Conservation (phyloP, 1,140 invertebrate genomes). For the Tyrophagus putrescentiae region DNA sequence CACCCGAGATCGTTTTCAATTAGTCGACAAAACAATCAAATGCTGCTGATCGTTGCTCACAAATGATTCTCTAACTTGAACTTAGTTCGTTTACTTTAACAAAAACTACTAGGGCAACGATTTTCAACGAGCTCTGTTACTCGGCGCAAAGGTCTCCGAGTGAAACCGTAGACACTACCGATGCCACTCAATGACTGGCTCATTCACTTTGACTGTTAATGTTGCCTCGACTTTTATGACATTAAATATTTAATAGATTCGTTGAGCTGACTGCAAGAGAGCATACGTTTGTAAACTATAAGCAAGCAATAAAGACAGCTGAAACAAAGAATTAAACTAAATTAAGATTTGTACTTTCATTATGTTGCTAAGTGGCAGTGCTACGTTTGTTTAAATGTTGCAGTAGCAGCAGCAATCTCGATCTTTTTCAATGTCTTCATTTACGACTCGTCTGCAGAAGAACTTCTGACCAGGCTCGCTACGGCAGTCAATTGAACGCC, state of each 20-base stretch:
- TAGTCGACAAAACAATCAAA: no score
- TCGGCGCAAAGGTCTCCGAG: background rate
- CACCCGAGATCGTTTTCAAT: no score
- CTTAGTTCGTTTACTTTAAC: background rate
- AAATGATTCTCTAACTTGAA: background rate
- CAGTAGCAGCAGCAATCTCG: no score
- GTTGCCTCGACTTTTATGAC: conserved; percentile 7
- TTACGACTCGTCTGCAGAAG: no score
- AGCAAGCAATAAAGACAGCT: background rate
- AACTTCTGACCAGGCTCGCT: no score
- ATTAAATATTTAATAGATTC: conserved; percentile 13
- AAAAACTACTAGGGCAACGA: background rate
- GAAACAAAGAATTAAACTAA: conserved; percentile 1
- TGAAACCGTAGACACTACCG: background rate
- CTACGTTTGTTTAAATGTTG: no score
- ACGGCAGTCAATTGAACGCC: no score
- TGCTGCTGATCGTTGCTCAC: no score
- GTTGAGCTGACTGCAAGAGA: background rate
- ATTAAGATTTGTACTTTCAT: background rate
- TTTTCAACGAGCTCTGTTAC: background rate
- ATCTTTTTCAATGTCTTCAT: no score
- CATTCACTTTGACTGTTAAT: no score
- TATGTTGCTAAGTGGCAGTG: no score
- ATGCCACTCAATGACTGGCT: background rate
- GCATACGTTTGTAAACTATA: background rate